Evolutionary conservation across 2,113 vertebrate species (phyloP), one percentile per base, ranked within the genome.

Genomic region (Andinoacara biseriatus): DNA sequence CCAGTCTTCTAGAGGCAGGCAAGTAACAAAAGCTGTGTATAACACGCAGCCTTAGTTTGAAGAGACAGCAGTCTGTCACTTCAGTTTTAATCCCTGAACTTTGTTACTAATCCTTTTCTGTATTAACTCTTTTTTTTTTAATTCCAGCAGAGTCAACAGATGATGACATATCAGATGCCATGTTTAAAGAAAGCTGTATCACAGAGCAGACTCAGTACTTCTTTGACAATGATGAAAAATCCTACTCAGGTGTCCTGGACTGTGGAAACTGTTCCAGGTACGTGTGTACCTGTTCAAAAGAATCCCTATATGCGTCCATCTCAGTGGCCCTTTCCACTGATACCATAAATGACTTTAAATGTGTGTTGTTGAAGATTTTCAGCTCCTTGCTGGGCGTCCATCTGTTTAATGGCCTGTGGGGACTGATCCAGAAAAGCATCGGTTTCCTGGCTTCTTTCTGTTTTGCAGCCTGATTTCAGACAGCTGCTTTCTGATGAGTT

Each of bases 131-230:
- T 17, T 82, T 17, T 82, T 3, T 56, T 22, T 52, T 76, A 9
- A 87, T 94, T 87, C 43, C 91, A 98, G 97, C 92, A 76, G 97
- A 97, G 80, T 94, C 97, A 86, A 96, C 96, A 81, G 97, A 99
- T 52, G 97, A 99, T 2, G 98, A 99, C 84, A 96, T 98, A 0
- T 77, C 96, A 3, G 94, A 97, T 38, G 93, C 95, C 38, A 94
- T 97, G 86, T 97, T 97, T 72, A 99, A 99, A 93, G 97, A 99
- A 90, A 99, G 98, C 93, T 99, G 98, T 77, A 99, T 99, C 90
- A 99, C 97, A 2, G 98, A 99, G 86, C 98, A 99, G 94, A 99
- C 98, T 7, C 98, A 99, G 85, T 99, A 99, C 95, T 99, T 99
- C 95, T 99, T 99, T 84, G 96, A 97, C 87, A 98, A 97, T 17